phyloP scores from a whole-genome alignment of 2,888 invertebrate species.

The Pelosia muscerda region DNA sequence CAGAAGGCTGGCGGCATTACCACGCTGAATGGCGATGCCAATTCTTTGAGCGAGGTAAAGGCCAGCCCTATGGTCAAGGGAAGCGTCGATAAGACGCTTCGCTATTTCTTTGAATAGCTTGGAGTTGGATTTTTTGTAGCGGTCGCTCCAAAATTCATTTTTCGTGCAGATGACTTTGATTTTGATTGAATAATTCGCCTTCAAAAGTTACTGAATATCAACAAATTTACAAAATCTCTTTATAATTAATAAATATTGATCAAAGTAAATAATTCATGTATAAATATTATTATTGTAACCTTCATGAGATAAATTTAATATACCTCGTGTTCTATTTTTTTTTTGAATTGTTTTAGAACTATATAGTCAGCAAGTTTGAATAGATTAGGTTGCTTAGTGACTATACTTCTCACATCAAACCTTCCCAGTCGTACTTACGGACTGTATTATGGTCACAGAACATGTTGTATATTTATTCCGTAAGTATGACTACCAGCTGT shows the following conservation, averaged over 20 bases:
- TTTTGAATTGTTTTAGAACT: background rate
- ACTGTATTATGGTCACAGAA: too few species aligned
- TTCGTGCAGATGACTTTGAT: slow-evolving; percentile 11
- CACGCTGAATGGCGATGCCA: too few species aligned
- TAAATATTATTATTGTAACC: too few species aligned
- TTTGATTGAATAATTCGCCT: background rate
- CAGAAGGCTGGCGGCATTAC: too few species aligned
- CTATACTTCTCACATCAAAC: background rate
- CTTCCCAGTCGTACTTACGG: background rate
- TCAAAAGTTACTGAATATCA: background rate
- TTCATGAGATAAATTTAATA: too few species aligned
- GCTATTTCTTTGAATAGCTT: slow-evolving; percentile 19
- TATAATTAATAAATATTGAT: too few species aligned
- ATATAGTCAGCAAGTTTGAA: background rate
- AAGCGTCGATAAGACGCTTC: too few species aligned
- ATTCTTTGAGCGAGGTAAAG: too few species aligned
- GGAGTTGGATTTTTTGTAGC: slow-evolving; percentile 4
- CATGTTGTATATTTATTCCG: too few species aligned
- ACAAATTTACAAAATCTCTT: background rate
- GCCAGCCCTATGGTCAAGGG: too few species aligned
- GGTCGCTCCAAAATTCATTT: background rate
- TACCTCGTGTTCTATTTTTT: too few species aligned
- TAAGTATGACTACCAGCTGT: background rate
- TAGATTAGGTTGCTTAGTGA: background rate
- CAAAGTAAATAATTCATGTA: too few species aligned